Conservation (phyloP, 2,113 vertebrate genomes). For the Felis catus region DNA sequence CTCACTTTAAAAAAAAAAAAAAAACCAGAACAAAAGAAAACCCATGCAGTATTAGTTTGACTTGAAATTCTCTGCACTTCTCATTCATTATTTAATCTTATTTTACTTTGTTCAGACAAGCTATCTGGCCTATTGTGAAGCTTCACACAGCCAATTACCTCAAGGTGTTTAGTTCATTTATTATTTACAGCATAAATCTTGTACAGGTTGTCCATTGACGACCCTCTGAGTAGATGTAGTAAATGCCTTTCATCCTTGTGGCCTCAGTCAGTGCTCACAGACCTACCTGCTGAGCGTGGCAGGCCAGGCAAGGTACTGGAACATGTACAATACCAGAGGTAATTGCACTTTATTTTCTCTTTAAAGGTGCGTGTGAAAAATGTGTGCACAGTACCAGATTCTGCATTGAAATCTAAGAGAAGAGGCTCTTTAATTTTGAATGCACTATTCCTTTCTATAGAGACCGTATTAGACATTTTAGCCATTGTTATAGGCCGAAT, state of each 20-base stretch:
- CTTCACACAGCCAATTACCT: conserved; percentile 92
- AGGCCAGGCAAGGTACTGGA: conserved; percentile 62
- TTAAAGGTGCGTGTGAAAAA: conserved; percentile 67
- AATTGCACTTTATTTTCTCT: conserved; percentile 63
- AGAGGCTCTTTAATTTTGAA: conserved; percentile 51
- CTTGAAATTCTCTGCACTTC: conserved; percentile 83
- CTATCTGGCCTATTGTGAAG: conserved; percentile 87
- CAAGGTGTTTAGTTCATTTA: conserved; percentile 93
- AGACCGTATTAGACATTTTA: background rate
- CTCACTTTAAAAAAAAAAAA: conserved; percentile 49
- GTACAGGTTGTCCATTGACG: conserved; percentile 90
- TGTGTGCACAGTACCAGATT: conserved; percentile 13
- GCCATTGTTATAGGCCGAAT: background rate
- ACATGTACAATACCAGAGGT: conserved; percentile 75
- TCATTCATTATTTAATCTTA: conserved; percentile 96
- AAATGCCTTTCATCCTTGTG: conserved; percentile 89
- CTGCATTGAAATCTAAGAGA: conserved; percentile 55
- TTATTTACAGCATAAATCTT: conserved; percentile 91
- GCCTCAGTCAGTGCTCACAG: conserved; percentile 74
- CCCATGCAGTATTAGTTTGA: conserved; percentile 77
- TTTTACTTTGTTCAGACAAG: conserved; percentile 93
- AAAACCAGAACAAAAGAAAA: background rate
- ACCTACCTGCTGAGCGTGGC: conserved; percentile 82
- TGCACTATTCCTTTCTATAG: background rate
- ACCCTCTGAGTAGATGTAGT: conserved; percentile 87